Evolutionary conservation across 2,888 invertebrate genomes (phyloP).

Genomic region (Acheta domesticus): DNA sequence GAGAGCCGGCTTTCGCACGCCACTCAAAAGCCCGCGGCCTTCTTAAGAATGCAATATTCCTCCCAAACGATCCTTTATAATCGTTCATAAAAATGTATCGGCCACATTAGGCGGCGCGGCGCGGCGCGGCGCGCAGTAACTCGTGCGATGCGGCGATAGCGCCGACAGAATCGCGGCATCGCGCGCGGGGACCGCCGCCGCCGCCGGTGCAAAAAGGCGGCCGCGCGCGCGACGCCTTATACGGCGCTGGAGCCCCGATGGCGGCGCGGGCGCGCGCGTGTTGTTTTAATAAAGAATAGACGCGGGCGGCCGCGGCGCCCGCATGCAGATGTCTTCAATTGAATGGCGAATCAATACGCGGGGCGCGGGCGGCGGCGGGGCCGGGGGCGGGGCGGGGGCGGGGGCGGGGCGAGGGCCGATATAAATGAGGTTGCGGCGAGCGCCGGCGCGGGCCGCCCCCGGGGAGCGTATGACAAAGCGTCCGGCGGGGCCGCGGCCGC

Average conservation of each 20-base stretch:
- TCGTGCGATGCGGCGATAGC: no score
- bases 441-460: neutral
- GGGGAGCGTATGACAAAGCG: conserved; percentile 9
- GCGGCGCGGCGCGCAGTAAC: no score
- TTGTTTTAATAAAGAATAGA: conserved; percentile 18
- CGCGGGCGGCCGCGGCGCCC: neutral
- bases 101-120: no score
- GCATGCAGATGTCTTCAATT: conserved; percentile 18
- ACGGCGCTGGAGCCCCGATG: neutral
- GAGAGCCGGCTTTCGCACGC: no score
- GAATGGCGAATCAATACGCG: conserved; percentile 18
- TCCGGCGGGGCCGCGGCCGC: conserved; percentile 18
- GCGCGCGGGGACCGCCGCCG: no score
- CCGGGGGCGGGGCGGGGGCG: neutral
- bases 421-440: conserved; percentile 9
- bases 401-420: neutral
- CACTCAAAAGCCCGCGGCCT: no score
- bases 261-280: neutral
- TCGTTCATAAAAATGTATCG: no score
- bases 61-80: no score
- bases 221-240: no score
- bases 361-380: conserved; percentile 12
- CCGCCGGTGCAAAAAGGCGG: no score
- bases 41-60: no score
- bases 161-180: no score